Evolutionary conservation across 2,113 vertebrate genomes (phyloP), one percentile per base, ranked within the genome.

Genomic region (Vidua chalybeata): DNA sequence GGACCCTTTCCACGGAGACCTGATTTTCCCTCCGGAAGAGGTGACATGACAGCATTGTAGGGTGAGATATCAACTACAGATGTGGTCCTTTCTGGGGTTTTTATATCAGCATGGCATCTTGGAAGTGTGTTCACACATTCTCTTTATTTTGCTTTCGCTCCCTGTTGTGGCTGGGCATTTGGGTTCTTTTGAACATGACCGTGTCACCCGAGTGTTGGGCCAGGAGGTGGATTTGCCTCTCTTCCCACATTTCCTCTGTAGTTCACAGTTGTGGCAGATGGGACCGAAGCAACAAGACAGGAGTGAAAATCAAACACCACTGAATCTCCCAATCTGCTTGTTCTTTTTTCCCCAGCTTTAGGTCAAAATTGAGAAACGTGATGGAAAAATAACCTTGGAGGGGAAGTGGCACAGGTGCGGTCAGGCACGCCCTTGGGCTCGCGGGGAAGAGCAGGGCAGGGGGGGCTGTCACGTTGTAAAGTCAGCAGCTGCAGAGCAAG

Each of bases 261-360:
- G 74, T 48, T 89, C 69, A 16, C 2, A 3, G 39, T 72, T 72
- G 52, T 0, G 0, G 39, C 45, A 92, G 63, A 56, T 45, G 45
- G 64, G 77, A 61, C 37, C 37, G 14, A 33, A 45, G 26, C 17
- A 54, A 64, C 13, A 30, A 37, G 71, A 26, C 6, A 56, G 35
- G 52, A 81, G 24, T 51, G n/a, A 81, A 68, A 89, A 52, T 41
- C n/a, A 41, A 49, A 37, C 61, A 13, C 10, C 30, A 37, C 52
- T 0, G 0, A 58, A 19, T 6, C 7, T 63, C 56, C 52, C 26
- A 11, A 7, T 35, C 58, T 81, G 58, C 54, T 41, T 0, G 0
- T 39, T 67, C n/a, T 26, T 81, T 61, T 52, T 5, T 33, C 27
- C 39, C 17, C 15, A 18, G 37, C 12, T 89, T 91, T 51, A 33